A percentile compares a stretch with the other conserved stretches of the same genome.
Evolutionary conservation across 2,888 invertebrate species (phyloP).

Genomic region (Lasioglossum lativentre): DNA sequence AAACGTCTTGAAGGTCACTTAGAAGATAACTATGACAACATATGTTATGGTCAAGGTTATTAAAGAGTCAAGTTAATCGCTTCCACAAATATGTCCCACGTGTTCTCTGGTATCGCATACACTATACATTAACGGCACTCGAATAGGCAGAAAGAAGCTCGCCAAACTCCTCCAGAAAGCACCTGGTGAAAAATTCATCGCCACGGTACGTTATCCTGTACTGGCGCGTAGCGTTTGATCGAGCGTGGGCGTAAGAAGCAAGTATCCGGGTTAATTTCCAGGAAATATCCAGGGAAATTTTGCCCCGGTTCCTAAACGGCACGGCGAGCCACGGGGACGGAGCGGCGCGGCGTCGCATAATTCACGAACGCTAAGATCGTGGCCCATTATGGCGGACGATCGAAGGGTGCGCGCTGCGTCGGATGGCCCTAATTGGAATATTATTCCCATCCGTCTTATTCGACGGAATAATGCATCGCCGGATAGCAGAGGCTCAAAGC

Average conservation of each 20-base stretch:
- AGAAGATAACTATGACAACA: too few relatives aligned
- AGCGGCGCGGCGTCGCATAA: conserved; percentile 22
- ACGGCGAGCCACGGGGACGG: background rate
- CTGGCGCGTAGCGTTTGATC: background rate
- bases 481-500: conserved; percentile 4
- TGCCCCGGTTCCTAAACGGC: background rate
- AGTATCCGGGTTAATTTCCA: background rate
- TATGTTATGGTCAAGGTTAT: too few relatives aligned
- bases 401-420: conserved; percentile 16
- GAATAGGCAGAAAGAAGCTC: background rate
- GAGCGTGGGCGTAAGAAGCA: background rate
- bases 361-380: conserved; percentile 27
- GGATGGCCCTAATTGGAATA: conserved; percentile 52
- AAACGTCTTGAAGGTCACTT: too few relatives aligned
- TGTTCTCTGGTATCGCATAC: background rate
- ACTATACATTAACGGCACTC: background rate
- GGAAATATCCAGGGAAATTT: conserved; percentile 14
- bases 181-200: background rate
- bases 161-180: background rate
- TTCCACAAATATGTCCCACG: too few relatives aligned
- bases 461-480: conserved; percentile 43
- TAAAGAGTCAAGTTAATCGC: too few relatives aligned
- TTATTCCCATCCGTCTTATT: conserved; percentile 46
- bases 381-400: conserved; percentile 17
- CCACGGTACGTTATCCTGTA: background rate